Evolutionary conservation across 2,888 invertebrate genomes (phyloP), one percentile per base, ranked within the genome.

Genomic region (Phortica okadai): DNA sequence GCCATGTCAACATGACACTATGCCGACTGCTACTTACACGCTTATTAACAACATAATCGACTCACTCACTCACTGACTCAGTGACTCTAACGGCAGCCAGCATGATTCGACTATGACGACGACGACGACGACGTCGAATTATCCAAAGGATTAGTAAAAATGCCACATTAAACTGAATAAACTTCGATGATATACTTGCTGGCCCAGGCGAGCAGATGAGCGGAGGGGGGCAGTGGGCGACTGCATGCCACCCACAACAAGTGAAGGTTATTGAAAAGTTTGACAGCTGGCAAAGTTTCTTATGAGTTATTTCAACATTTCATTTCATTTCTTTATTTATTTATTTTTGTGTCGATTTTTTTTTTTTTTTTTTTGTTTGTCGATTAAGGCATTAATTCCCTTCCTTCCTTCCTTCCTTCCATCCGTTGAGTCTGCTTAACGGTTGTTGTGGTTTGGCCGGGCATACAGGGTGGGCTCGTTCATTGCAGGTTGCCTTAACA

Each of bases 111-210:
- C 21, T 21, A 21, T 21, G 21, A 21, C 21, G 21, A 21, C 21
- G 21, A 21, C 21, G 21, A 21, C 21, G 21, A 21, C 42, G 16
- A 59, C 54, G 73, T 62, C n/a, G 21, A 82, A 82, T 82, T 80
- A 83, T 83, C 83, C 81, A 54, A 66, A 66, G 79, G 83, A 82
- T 84, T 84, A 83, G 79, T 78, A 80, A 79, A 82, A 80, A 81
- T 82, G 81, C 76, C 81, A 81, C 82, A 84, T 84, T 84, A 73
- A 82, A 80, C 82, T 78, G 78, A 77, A 80, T 81, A 82, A 83
- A 82, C 84, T 81, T 56, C n/a, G 14, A 16, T 56, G 14, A 10
- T n/a, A 14, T 11, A 56, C 16, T 56, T 56, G 21, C 59, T 16
- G 21, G 8, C 59, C 5, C 59, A 16, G 8, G 6, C 25, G 10